These are phyloP conservation scores for Tyria jacobaeae DNA, from an alignment of 2,888 invertebrate species.

Conservation along the genomic window DNA sequence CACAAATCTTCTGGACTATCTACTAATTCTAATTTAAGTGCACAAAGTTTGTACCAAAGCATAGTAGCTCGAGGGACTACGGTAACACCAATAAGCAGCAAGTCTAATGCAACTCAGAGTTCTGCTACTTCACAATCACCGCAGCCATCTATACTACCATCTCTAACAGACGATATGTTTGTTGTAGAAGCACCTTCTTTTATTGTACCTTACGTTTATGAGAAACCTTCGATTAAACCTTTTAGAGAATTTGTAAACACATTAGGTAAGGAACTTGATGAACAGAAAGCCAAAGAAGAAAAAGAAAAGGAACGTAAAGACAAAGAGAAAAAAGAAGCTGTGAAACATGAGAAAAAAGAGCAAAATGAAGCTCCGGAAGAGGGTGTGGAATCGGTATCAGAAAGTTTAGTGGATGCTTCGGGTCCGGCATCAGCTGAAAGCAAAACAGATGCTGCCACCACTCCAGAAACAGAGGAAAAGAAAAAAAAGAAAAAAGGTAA, in stretches of 20 bases:
- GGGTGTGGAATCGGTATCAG: constrained; percentile 47
- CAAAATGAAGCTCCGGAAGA: constrained; percentile 65
- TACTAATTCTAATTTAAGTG: constrained; percentile 67
- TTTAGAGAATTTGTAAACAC: constrained; percentile 90
- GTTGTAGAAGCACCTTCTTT: constrained; percentile 97
- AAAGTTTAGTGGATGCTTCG: constrained; percentile 12
- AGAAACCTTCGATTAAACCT: constrained; percentile 93
- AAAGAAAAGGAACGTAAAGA: constrained; percentile 70
- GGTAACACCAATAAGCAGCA: constrained; percentile 70
- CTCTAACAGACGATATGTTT: constrained; percentile 96
- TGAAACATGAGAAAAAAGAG: constrained; percentile 62
- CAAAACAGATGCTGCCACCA: constrained; percentile 51
- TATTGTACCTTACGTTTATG: constrained; percentile 97
- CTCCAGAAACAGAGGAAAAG: constrained; percentile 62
- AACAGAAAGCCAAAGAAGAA: constrained; percentile 86
- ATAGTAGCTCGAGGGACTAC: constrained; percentile 77
- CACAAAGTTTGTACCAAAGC: constrained; percentile 88
- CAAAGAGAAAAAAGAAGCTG: constrained; percentile 68
- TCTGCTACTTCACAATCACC: constrained; percentile 28
- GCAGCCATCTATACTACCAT: constrained; percentile 90
- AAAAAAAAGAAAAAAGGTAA: constrained; percentile 67
- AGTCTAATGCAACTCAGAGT: constrained; percentile 62
- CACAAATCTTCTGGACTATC: constrained; percentile 60
- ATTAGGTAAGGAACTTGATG: constrained; percentile 88
- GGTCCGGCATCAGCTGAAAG: background rate